A percentile compares a stretch with the other conserved stretches of the same genome.
Conservation (phyloP, 2,797 vertebrate genomes). For the Chloroceryle inda region DNA sequence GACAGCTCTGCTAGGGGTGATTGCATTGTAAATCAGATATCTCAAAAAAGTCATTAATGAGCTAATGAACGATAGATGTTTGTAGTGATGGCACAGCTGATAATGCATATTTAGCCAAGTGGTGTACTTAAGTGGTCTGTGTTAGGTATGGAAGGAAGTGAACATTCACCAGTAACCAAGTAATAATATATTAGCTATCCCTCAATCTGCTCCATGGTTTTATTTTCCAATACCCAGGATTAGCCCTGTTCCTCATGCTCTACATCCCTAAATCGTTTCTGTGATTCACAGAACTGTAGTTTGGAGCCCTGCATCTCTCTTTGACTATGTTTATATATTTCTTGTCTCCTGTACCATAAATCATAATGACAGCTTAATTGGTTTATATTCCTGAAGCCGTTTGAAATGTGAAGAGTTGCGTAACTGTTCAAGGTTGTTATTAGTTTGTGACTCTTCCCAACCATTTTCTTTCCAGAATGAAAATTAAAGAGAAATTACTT, state of each 20-base stretch:
- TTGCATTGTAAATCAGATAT: constrained; percentile 45
- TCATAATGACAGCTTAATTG: constrained; percentile 67
- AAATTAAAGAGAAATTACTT: constrained; percentile 52
- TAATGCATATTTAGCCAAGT: constrained; percentile 10
- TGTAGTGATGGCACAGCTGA: background rate
- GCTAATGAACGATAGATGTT: background rate
- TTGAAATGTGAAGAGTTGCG: constrained; percentile 46
- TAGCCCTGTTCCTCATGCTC: background rate
- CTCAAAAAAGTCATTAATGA: constrained; percentile 43
- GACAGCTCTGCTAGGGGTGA: constrained; percentile 31
- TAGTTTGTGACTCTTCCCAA: constrained; percentile 45
- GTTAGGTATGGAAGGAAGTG: background rate
- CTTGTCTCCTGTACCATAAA: constrained; percentile 53
- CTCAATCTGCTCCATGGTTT: background rate
- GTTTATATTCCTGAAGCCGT: constrained; percentile 54
- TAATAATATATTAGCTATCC: background rate
- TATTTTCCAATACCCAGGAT: background rate
- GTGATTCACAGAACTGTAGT: background rate
- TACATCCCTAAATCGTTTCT: background rate
- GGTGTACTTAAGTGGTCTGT: background rate
- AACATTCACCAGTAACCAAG: background rate
- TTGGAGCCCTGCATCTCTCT: constrained; percentile 12
- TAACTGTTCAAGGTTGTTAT: constrained; percentile 57
- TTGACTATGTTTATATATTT: constrained; percentile 64
- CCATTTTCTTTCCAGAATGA: constrained; percentile 25